phyloP scores from a whole-genome alignment of 2,888 invertebrate genomes.

The Eustalomyia histrio region DNA sequence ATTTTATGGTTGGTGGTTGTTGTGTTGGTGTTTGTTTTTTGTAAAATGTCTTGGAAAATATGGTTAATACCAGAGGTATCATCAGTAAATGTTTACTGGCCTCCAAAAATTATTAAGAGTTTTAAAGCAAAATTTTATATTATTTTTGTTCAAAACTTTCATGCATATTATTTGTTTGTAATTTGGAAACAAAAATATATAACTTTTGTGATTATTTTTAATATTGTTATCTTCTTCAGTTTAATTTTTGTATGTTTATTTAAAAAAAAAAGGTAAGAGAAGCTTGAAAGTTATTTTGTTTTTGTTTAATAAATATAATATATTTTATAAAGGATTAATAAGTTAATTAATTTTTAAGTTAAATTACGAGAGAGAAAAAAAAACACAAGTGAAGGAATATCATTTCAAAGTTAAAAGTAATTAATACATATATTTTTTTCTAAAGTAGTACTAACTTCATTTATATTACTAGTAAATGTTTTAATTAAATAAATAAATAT shows the following conservation, averaged over 20 bases:
- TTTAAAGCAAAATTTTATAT: constrained; percentile 16
- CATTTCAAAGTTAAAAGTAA: not conserved
- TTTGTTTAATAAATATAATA: not conserved
- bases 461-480: not conserved
- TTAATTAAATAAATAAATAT: constrained; percentile 3
- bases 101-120: constrained; percentile 48
- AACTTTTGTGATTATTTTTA: not conserved
- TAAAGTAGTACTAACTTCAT: not conserved
- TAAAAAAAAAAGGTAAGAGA: not conserved
- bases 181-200: not conserved
- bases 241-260: not conserved
- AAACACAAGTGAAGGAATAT: not conserved
- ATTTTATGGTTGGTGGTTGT: constrained; percentile 47
- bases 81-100: constrained; percentile 18
- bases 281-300: constrained; percentile 2
- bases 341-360: not conserved
- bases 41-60: constrained; percentile 34
- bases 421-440: not conserved
- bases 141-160: constrained; percentile 2
- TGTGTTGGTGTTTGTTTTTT: constrained; percentile 46
- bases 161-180: not conserved
- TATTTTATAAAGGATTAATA: constrained; percentile 1
- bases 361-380: not conserved
- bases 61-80: constrained; percentile 44
- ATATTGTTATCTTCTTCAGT: too few relatives aligned